Evolutionary conservation across 2,888 invertebrate genomes (phyloP).

Genomic region (Ethmia dodecea): DNA sequence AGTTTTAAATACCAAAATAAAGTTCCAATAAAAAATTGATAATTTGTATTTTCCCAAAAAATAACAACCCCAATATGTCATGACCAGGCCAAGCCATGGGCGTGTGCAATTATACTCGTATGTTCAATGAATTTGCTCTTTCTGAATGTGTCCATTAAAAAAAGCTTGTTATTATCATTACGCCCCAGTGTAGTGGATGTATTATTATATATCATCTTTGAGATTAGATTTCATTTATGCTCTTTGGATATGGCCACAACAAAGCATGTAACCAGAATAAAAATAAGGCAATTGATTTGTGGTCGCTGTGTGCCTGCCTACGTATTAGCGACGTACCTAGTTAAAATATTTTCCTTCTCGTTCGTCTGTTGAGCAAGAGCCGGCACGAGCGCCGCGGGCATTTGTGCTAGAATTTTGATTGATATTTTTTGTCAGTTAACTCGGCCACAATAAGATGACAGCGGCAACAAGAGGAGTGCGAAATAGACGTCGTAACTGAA

Average conservation of each 20-base stretch:
- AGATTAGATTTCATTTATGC: too few species aligned
- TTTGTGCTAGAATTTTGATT: conserved; percentile 77
- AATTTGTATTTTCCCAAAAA: too few species aligned
- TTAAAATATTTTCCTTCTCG: conserved; percentile 44
- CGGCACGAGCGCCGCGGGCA: conserved; percentile 61
- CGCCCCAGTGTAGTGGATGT: too few species aligned
- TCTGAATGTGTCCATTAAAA: too few species aligned
- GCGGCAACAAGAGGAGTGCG: conserved; percentile 73
- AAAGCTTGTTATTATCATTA: too few species aligned
- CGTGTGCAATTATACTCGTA: too few species aligned
- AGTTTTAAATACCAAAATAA: too few species aligned
- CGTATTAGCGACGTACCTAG: conserved; percentile 33
- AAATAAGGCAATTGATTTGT: conserved; percentile 50
- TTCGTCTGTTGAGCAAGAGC: conserved; percentile 42
- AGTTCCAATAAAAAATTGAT: too few species aligned
- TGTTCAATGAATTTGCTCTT: too few species aligned
- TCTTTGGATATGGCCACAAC: conserved; percentile 20
- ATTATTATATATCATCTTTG: too few species aligned
- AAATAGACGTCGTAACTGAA: conserved; percentile 73
- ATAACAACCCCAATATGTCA: too few species aligned
- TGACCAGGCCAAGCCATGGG: too few species aligned
- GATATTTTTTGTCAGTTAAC: conserved; percentile 75
- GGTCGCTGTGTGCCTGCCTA: conserved; percentile 42
- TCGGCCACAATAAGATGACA: conserved; percentile 75
- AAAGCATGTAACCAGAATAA: conserved; percentile 41